A percentile compares a stretch with the other conserved stretches of the same genome.
phyloP scores from a whole-genome alignment of 1,140 invertebrate genomes.

The Antheraea mylitta region DNA sequence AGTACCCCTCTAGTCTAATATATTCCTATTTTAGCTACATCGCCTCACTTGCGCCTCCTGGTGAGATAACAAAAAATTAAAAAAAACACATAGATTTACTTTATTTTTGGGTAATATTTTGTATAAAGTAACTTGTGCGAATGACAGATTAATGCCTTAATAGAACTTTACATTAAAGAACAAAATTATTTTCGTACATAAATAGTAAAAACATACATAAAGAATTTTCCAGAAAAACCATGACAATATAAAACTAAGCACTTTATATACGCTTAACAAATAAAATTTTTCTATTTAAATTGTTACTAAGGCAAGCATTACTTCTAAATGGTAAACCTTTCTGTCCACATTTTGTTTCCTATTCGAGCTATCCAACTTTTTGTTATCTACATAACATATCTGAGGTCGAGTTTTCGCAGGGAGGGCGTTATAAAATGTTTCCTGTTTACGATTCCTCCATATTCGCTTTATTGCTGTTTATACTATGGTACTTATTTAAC shows the following conservation, averaged over 20 bases:
- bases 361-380: slow-evolving; percentile 21
- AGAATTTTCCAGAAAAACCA: neutral
- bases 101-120: too few relatives aligned
- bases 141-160: too few relatives aligned
- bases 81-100: too few relatives aligned
- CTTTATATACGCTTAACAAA: neutral
- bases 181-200: neutral
- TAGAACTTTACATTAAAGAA: too few relatives aligned
- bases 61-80: too few relatives aligned
- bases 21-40: too few relatives aligned
- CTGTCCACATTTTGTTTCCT: slow-evolving; percentile 12
- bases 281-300: neutral
- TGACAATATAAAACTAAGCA: neutral
- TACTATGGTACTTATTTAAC: slow-evolving; percentile 28
- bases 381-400: slow-evolving; percentile 27
- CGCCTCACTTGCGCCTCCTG: too few relatives aligned
- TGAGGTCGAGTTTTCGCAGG: slow-evolving; percentile 15
- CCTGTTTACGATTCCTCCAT: slow-evolving; percentile 37
- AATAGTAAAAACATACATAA: neutral
- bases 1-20: too few relatives aligned
- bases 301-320: neutral
- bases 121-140: too few relatives aligned
- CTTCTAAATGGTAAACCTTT: neutral
- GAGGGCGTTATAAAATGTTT: slow-evolving; percentile 28
- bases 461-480: slow-evolving; percentile 37